Evolutionary conservation across 2,888 invertebrate genomes (phyloP), one percentile per base, ranked within the genome.

Genomic region (Eulithis prunata): DNA sequence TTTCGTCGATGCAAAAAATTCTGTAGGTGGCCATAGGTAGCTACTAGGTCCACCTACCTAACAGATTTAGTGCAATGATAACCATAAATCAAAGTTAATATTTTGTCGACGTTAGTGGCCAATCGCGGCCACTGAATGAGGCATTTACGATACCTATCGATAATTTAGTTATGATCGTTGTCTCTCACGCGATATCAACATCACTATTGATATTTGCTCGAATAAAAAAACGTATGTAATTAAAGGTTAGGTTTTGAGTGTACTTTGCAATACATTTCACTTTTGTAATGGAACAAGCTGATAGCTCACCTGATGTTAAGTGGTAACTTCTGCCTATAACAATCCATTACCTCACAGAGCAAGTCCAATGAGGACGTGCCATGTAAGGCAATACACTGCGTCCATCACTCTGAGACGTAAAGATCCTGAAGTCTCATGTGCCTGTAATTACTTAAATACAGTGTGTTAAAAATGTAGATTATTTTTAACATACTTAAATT

Each of bases 111-210:
- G 80, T 81, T 79, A 82, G 78, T 69, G 71, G 73, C 75, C 81
- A 85, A 84, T 83, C 81, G 81, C 63, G 71, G 69, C 66, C 64
- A 73, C 69, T 74, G 73, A 78, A 80, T 75, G 61, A 73, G 69
- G 75, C 74, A 78, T 82, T 80, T 77, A 78, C 79, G 83, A 84
- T 85, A 81, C 69, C 70, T 82, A 83, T 84, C 84, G 78, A 84
- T 80, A 84, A 80, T 78, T 80, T 78, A 75, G 77, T 79, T 76
- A 79, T 80, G 83, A 86, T 84, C 76, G 80, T 70, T 64, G 62
- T 68, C 57, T 80, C 87, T 80, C 87, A 88, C 86, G 87, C 87
- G 83, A 87, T 82, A 75, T 68, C 68, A 73, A 78, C 84, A 86
- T 87, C 86, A 87, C 75, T 76, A 78, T 70, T 76, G 78, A 76